Percentiles rank a stretch among this genome's conserved stretches.
phyloP scores from a whole-genome alignment of 2,113 vertebrate genomes.

The Oryzias woworae region DNA sequence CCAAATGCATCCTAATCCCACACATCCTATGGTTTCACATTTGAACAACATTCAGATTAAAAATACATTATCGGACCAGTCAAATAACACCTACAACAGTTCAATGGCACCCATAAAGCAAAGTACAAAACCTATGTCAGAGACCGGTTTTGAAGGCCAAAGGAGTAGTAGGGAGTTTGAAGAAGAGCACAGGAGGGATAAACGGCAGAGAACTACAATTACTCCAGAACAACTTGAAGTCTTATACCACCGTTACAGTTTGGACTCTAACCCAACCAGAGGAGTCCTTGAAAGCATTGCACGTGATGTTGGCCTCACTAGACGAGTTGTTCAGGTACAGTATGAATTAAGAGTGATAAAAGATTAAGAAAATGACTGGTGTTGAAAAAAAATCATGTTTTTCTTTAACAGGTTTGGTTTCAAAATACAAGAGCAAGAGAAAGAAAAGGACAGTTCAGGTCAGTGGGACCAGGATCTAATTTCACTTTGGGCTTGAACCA shows the following conservation, averaged over 20 bases:
- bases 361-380: not conserved
- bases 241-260: constrained; percentile 95
- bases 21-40: constrained; percentile 81
- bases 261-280: constrained; percentile 97
- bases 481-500: constrained; percentile 85
- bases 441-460: constrained; percentile 96
- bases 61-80: constrained; percentile 62
- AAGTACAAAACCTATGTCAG: constrained; percentile 89
- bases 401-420: constrained; percentile 87
- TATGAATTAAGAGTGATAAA: not conserved
- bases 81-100: constrained; percentile 55
- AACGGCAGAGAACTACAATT: constrained; percentile 95
- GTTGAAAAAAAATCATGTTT: constrained; percentile 16
- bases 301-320: constrained; percentile 95
- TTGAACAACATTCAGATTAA: constrained; percentile 67
- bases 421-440: constrained; percentile 97
- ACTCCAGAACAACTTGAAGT: constrained; percentile 97
- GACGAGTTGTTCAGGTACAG: constrained; percentile 90
- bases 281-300: constrained; percentile 98
- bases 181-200: constrained; percentile 94
- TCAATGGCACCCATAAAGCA: constrained; percentile 88
- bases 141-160: constrained; percentile 82
- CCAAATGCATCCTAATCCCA: constrained; percentile 84
- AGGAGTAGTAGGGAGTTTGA: constrained; percentile 82
- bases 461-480: constrained; percentile 83